Evolutionary conservation across 2,113 vertebrate species (phyloP).

Genomic region (Menura novaehollandiae): DNA sequence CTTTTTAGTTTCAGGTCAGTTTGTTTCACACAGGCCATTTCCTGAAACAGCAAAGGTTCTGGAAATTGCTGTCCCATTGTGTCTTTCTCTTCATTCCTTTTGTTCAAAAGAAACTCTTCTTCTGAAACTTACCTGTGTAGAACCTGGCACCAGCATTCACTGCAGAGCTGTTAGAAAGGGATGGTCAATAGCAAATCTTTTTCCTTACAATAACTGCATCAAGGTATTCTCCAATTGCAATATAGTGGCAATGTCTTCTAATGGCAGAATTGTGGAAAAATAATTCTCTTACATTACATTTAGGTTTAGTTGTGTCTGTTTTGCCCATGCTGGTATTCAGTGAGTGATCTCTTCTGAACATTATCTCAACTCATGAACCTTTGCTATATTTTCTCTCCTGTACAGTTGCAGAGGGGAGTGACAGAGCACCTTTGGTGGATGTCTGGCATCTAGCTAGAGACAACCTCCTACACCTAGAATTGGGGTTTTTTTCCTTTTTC

Average conservation of each 20-base stretch:
- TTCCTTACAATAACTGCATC: not conserved
- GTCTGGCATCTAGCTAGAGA: not conserved
- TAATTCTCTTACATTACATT: not conserved
- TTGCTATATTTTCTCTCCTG: not conserved
- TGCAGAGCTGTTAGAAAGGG: constrained; percentile 15
- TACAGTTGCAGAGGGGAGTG: not conserved
- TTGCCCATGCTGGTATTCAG: not conserved
- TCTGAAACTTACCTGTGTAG: constrained; percentile 47
- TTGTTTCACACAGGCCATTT: not conserved
- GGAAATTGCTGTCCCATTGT: not conserved
- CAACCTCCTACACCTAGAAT: not conserved
- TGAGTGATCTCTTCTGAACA: not conserved
- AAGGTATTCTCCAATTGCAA: not conserved
- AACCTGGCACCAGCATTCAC: not conserved
- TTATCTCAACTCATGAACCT: not conserved
- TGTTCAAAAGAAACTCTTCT: not conserved
- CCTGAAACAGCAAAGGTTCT: not conserved
- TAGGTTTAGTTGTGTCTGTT: not conserved
- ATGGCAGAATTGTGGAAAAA: not conserved
- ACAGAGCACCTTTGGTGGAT: not conserved
- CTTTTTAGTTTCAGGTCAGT: not conserved
- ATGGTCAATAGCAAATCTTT: not conserved
- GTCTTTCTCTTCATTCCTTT: not conserved
- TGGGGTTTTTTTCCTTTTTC: not conserved
- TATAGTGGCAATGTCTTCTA: not conserved